phyloP scores from a whole-genome alignment of 2,888 invertebrate genomes.

The Odontocerum albicorne region DNA sequence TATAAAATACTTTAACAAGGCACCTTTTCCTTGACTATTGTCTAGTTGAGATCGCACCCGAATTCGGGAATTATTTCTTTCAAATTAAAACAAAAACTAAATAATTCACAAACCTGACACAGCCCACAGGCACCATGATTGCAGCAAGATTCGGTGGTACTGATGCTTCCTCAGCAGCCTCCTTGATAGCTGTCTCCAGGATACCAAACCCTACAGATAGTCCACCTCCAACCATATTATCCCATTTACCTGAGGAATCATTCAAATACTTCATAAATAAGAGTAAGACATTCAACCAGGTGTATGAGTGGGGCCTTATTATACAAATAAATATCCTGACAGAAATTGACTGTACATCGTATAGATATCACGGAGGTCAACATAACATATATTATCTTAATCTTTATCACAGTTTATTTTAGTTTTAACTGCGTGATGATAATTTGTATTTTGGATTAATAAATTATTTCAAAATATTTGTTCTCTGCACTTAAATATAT shows the following conservation, averaged over 20 bases:
- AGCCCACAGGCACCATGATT: conserved; percentile 75
- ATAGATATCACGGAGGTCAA: too few species aligned
- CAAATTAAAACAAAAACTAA: neutral
- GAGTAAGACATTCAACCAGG: too few species aligned
- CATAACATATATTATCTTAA: too few species aligned
- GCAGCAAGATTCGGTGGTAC: conserved; percentile 78
- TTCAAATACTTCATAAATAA: too few species aligned
- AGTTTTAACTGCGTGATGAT: too few species aligned
- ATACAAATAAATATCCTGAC: too few species aligned
- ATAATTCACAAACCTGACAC: conserved; percentile 67
- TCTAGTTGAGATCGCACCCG: neutral
- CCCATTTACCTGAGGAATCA: conserved; percentile 81
- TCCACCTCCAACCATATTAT: conserved; percentile 95
- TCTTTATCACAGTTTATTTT: too few species aligned
- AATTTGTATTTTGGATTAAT: too few species aligned
- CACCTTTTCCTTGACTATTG: neutral
- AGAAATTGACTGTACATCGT: too few species aligned
- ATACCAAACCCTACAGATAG: conserved; percentile 87
- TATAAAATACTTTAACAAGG: neutral
- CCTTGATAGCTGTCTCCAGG: conserved; percentile 87
- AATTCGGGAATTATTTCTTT: neutral
- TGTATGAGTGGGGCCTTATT: too few species aligned
- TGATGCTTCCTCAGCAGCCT: conserved; percentile 93
- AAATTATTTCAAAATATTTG: too few species aligned
- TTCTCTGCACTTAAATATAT: too few species aligned